phyloP scores from a whole-genome alignment of 1,140 invertebrate species.

The Drosophila auraria region DNA sequence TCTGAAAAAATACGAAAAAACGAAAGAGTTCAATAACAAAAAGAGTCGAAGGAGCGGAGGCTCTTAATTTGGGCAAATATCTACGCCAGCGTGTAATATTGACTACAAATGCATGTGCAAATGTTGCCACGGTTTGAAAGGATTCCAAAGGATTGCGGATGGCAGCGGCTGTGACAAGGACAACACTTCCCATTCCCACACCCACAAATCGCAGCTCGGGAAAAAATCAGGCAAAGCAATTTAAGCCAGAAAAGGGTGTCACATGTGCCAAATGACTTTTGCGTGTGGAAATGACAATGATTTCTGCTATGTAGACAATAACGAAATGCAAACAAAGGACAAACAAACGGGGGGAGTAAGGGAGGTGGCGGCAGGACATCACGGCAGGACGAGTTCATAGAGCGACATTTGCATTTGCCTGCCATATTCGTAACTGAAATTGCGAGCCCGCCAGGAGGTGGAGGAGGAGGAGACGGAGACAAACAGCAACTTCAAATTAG shows the following conservation, averaged over 20 bases:
- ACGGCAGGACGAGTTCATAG: slow-evolving; percentile 73
- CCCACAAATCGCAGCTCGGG: slow-evolving; percentile 15
- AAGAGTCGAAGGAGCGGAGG: slow-evolving; percentile 23
- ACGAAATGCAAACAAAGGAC: slow-evolving; percentile 80
- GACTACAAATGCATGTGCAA: slow-evolving; percentile 84
- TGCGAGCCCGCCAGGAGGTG: slow-evolving; percentile 17
- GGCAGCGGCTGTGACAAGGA: slow-evolving; percentile 51
- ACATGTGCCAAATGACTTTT: slow-evolving; percentile 84
- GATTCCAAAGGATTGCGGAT: slow-evolving; percentile 44
- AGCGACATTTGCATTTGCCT: slow-evolving; percentile 81
- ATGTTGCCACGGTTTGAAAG: slow-evolving; percentile 82
- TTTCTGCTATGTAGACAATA: slow-evolving; percentile 81
- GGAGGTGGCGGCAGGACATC: slow-evolving; percentile 40
- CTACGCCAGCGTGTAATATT: slow-evolving; percentile 76
- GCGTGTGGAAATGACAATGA: slow-evolving; percentile 83
- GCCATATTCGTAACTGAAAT: slow-evolving; percentile 82
- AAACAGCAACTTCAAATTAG: slow-evolving; percentile 73
- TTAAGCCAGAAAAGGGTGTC: slow-evolving; percentile 82
- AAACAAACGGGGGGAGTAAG: slow-evolving; percentile 15
- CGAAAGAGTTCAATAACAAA: slow-evolving; percentile 32
- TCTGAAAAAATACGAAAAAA: slow-evolving; percentile 1
- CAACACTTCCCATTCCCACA: background rate
- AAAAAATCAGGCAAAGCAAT: slow-evolving; percentile 70
- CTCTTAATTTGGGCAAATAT: slow-evolving; percentile 81
- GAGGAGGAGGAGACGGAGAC: slow-evolving; percentile 4